These are phyloP conservation scores for Leptatherina wallacei DNA, from an alignment of 2,797 vertebrate genomes.

Conservation along the genomic window DNA sequence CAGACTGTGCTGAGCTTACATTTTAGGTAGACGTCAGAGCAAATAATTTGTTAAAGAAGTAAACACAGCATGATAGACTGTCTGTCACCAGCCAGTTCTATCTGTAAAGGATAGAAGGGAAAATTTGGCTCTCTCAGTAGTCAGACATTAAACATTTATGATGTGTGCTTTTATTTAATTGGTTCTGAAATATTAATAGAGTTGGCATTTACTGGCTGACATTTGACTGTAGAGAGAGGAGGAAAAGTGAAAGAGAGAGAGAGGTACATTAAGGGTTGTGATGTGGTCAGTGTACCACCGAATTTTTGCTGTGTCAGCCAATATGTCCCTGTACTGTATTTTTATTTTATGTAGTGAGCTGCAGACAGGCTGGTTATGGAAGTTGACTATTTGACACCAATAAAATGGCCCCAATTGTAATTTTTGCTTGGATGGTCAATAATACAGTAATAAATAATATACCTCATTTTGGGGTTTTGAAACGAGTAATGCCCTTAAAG, in stretches of 20 bases:
- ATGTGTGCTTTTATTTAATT: slow-evolving; percentile 84
- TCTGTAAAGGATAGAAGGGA: slow-evolving; percentile 60
- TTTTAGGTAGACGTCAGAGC: not conserved
- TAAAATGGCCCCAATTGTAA: slow-evolving; percentile 24
- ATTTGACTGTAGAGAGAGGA: slow-evolving; percentile 70
- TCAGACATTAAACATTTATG: slow-evolving; percentile 80
- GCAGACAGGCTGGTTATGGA: slow-evolving; percentile 26
- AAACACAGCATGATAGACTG: slow-evolving; percentile 22
- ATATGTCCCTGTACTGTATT: slow-evolving; percentile 14
- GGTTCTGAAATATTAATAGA: slow-evolving; percentile 82
- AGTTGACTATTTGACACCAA: slow-evolving; percentile 39
- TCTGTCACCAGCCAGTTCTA: slow-evolving; percentile 23
- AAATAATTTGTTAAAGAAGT: slow-evolving; percentile 8
- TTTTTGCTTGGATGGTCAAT: slow-evolving; percentile 3
- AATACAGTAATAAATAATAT: not conserved
- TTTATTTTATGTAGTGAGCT: not conserved
- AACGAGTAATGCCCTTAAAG: too few species aligned
- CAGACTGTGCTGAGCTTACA: slow-evolving; percentile 3
- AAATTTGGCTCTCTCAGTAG: slow-evolving; percentile 65
- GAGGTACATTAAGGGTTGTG: slow-evolving; percentile 28
- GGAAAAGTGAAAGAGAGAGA: slow-evolving; percentile 27
- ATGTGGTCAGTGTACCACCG: slow-evolving; percentile 35
- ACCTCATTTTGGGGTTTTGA: not conserved
- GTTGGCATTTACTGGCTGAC: slow-evolving; percentile 75
- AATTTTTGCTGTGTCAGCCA: slow-evolving; percentile 51